Evolutionary conservation across 2,888 invertebrate species (phyloP).

Genomic region (Conchocele bisecta): DNA sequence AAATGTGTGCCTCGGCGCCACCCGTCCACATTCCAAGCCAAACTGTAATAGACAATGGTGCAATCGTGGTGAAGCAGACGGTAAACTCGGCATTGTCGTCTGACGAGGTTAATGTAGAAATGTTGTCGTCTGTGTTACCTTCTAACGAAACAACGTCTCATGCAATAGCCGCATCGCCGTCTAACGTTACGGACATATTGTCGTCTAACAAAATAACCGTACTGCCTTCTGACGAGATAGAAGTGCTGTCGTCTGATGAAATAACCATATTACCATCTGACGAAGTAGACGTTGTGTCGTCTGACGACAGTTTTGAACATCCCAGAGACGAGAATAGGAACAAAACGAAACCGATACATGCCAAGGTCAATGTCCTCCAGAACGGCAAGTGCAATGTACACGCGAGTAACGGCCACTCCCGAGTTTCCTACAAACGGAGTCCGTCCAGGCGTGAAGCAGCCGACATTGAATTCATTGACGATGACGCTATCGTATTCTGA

Average conservation of each 20-base stretch:
- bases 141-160: too few species aligned
- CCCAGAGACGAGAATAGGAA: neutral
- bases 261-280: too few species aligned
- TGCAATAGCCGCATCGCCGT: too few species aligned
- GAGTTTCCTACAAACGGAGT: conserved; percentile 31
- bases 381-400: neutral
- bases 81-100: too few species aligned
- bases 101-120: too few species aligned
- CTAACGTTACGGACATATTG: too few species aligned
- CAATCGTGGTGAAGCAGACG: neutral
- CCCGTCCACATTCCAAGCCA: neutral
- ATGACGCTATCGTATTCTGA: too few species aligned
- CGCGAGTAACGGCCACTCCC: conserved; percentile 29
- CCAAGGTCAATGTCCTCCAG: neutral
- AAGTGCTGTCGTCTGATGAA: too few species aligned
- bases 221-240: too few species aligned
- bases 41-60: neutral
- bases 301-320: conserved; percentile 6
- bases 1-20: conserved; percentile 23
- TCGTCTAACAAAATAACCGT: too few species aligned
- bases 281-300: too few species aligned
- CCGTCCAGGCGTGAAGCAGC: conserved; percentile 28
- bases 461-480: conserved; percentile 41
- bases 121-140: too few species aligned
- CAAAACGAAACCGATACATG: neutral